Evolutionary conservation across 2,113 vertebrate species (phyloP).

Genomic region (Cyprinodon tularosa): DNA sequence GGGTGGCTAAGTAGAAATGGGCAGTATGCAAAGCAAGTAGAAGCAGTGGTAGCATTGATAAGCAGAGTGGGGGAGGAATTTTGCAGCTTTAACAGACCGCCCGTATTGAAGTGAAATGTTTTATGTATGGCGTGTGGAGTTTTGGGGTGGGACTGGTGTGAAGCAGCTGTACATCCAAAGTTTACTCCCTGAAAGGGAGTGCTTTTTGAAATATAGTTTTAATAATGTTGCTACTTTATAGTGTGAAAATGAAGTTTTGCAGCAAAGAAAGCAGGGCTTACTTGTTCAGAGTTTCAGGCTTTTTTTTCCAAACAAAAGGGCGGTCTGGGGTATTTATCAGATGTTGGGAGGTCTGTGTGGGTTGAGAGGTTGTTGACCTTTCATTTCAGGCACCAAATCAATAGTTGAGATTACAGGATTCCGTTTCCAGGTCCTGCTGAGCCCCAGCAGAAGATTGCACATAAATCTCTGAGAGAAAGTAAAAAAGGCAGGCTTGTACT

Average conservation of each 20-base stretch:
- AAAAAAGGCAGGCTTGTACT: constrained; percentile 48
- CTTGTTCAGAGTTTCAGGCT: not conserved
- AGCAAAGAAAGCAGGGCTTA: not conserved
- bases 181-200: not conserved
- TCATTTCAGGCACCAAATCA: constrained; percentile 50
- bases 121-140: not conserved
- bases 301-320: not conserved
- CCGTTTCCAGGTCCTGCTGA: constrained; percentile 39
- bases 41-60: not conserved
- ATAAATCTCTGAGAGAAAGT: constrained; percentile 63
- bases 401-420: constrained; percentile 54
- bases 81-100: not conserved
- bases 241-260: not conserved
- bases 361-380: constrained; percentile 47
- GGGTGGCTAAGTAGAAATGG: not conserved
- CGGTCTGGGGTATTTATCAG: constrained; percentile 13
- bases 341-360: constrained; percentile 17
- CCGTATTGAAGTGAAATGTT: not conserved
- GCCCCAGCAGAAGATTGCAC: constrained; percentile 56
- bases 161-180: not conserved
- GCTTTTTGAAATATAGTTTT: not conserved
- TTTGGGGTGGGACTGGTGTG: not conserved
- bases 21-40: not conserved
- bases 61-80: not conserved
- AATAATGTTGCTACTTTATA: not conserved